Percentiles rank a stretch among this genome's conserved stretches.
These are phyloP conservation scores for Carposina sasakii DNA, from an alignment of 1,140 invertebrate species.

Conservation along the genomic window DNA sequence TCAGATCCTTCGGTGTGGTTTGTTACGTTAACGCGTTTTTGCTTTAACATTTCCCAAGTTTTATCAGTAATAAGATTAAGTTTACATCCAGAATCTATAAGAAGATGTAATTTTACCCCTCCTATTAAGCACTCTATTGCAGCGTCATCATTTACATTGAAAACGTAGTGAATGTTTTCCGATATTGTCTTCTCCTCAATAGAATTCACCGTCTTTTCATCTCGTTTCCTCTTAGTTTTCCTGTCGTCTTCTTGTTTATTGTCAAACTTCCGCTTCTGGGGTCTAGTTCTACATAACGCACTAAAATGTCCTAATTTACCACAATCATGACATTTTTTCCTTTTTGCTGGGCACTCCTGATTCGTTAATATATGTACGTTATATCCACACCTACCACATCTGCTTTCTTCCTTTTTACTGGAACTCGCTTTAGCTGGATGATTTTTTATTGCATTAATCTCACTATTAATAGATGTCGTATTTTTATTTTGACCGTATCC, in stretches of 20 bases:
- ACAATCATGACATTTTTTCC: constrained; percentile 2
- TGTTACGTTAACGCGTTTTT: constrained; percentile 1
- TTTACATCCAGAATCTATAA: constrained; percentile 29
- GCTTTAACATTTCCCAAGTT: constrained; percentile 22
- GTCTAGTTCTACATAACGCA: not conserved
- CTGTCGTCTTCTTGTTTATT: not conserved
- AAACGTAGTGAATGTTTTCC: constrained; percentile 16
- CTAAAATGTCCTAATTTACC: constrained; percentile 9
- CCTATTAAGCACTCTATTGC: constrained; percentile 20
- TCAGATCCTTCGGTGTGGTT: constrained; percentile 16
- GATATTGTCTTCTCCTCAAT: not conserved
- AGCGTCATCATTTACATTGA: constrained; percentile 16
- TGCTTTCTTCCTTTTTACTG: not conserved
- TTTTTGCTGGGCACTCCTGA: constrained; percentile 5
- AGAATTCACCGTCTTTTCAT: not conserved
- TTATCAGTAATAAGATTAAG: constrained; percentile 22
- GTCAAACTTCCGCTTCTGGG: constrained; percentile 1
- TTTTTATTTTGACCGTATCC: constrained; percentile 1
- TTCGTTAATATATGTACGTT: not conserved
- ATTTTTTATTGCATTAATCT: not conserved
- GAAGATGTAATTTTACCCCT: constrained; percentile 17
- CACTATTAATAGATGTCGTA: not conserved
- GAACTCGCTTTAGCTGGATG: not conserved
- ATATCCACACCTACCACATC: constrained; percentile 2
- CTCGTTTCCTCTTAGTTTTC: not conserved